A percentile compares a stretch with the other conserved stretches of the same genome.
These are phyloP conservation scores for Drosophila setifemur DNA, from an alignment of 1,140 invertebrate genomes.

Conservation along the genomic window DNA sequence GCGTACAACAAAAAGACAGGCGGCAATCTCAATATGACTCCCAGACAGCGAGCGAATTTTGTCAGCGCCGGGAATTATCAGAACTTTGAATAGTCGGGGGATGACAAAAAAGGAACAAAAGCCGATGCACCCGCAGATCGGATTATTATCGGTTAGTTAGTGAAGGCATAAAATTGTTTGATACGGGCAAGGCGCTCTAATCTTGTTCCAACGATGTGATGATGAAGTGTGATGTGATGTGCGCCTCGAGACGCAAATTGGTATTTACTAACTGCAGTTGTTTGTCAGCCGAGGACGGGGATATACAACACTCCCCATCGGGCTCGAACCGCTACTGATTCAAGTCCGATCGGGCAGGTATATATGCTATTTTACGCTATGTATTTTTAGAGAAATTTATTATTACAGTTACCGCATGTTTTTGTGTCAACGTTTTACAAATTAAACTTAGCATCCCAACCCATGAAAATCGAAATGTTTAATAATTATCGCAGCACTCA, in stretches of 20 bases:
- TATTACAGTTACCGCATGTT: constrained; percentile 65
- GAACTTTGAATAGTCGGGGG: constrained; percentile 56
- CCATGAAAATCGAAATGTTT: constrained; percentile 6
- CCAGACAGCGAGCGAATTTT: constrained; percentile 71
- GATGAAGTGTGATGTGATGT: constrained; percentile 69
- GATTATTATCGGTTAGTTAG: constrained; percentile 43
- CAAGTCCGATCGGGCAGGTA: constrained; percentile 9
- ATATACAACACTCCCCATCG: constrained; percentile 30
- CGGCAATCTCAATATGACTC: constrained; percentile 92
- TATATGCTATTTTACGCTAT: constrained; percentile 66
- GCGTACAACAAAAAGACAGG: constrained; percentile 87
- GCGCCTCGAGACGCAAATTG: constrained; percentile 63
- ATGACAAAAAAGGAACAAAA: background rate
- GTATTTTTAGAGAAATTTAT: constrained; percentile 79
- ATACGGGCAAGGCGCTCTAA: constrained; percentile 3
- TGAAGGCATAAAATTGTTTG: constrained; percentile 37
- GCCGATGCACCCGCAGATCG: constrained; percentile 14
- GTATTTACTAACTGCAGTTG: constrained; percentile 76
- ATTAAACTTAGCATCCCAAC: constrained; percentile 35
- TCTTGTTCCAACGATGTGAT: constrained; percentile 38
- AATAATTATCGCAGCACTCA: constrained; percentile 13
- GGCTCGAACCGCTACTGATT: constrained; percentile 19
- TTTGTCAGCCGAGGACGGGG: constrained; percentile 28
- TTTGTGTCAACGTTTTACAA: constrained; percentile 65
- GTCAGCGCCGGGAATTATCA: constrained; percentile 58